Evolutionary conservation across 2,888 invertebrate species (phyloP).

Genomic region (Cheilosia pagana): DNA sequence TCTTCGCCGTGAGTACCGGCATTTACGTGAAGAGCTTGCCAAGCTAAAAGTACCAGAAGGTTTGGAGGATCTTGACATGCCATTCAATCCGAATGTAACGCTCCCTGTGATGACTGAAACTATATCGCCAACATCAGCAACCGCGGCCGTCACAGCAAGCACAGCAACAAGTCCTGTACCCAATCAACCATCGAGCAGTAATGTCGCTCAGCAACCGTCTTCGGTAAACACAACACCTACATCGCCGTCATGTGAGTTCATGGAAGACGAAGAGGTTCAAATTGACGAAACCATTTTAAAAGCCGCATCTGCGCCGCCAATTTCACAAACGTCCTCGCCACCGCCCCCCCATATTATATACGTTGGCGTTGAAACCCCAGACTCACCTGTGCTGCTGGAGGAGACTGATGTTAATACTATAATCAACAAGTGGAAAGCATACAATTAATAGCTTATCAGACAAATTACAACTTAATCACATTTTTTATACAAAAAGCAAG

Average conservation of each 20-base stretch:
- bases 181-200: conserved; percentile 63
- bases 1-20: conserved; percentile 90
- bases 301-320: conserved; percentile 29
- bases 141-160: conserved; percentile 55
- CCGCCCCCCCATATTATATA: conserved; percentile 34
- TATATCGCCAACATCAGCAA: conserved; percentile 56
- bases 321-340: conserved; percentile 48
- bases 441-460: conserved; percentile 68
- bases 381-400: conserved; percentile 58
- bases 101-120: conserved; percentile 76
- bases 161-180: conserved; percentile 45
- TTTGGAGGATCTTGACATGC: conserved; percentile 88
- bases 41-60: conserved; percentile 92
- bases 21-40: conserved; percentile 93
- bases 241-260: conserved; percentile 33
- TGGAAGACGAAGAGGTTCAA: conserved; percentile 39
- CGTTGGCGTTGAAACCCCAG: conserved; percentile 55
- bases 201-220: conserved; percentile 45
- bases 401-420: conserved; percentile 67
- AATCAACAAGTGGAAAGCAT: conserved; percentile 60
- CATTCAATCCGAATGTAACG: conserved; percentile 83
- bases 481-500: conserved; percentile 63
- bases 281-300: conserved; percentile 56
- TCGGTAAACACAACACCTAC: conserved; percentile 59
- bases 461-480: conserved; percentile 66